phyloP scores from a whole-genome alignment of 2,888 invertebrate species.

The Trichogramma dendrolimi region DNA sequence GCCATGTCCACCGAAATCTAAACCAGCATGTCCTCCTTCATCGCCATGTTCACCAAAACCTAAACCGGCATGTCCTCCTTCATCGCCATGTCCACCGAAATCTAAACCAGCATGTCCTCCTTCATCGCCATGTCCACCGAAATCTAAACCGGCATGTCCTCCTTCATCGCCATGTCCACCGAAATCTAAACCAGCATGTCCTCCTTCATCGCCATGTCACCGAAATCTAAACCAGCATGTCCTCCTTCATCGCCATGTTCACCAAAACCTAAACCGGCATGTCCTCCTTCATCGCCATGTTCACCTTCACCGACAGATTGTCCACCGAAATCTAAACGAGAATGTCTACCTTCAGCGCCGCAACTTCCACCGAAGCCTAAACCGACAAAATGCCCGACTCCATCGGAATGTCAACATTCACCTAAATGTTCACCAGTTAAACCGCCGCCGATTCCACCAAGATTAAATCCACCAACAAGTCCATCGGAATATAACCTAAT shows the following conservation, averaged over 20 bases:
- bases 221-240: neutral
- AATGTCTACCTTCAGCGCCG: neutral
- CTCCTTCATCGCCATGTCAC: neutral
- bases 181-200: neutral
- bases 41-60: neutral
- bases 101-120: neutral
- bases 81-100: neutral
- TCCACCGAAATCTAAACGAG: neutral
- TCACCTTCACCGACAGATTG: neutral
- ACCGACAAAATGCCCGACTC: conserved; percentile 24
- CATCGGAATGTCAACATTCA: conserved; percentile 24
- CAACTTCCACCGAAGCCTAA: neutral
- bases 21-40: conserved; percentile 4
- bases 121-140: no score
- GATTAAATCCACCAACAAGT: conserved; percentile 7
- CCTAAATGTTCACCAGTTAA: neutral
- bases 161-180: neutral
- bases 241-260: conserved; percentile 1
- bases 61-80: neutral
- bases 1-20: conserved; percentile 3
- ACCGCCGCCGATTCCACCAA: conserved; percentile 22
- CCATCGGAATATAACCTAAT: neutral
- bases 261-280: neutral
- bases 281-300: conserved; percentile 5
- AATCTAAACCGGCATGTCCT: neutral